Evolutionary conservation across 2,888 invertebrate species (phyloP).

Genomic region (Zele albiditarsus): DNA sequence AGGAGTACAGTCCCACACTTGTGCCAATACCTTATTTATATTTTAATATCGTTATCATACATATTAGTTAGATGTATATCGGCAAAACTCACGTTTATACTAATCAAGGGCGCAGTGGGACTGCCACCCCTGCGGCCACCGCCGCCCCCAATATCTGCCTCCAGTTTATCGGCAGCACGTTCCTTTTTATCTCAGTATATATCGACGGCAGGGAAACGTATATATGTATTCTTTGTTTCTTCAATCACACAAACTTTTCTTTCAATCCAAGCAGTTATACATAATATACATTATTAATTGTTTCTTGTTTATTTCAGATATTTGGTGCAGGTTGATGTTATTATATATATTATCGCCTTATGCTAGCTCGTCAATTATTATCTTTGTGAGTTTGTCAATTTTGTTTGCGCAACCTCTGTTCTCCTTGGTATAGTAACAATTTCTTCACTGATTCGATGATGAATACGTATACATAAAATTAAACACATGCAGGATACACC

Average conservation of each 20-base stretch:
- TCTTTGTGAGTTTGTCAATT: no score
- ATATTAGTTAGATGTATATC: background rate
- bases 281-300: background rate
- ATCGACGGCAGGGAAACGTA: background rate
- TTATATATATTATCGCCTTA: background rate
- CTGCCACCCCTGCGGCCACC: slow-evolving; percentile 69
- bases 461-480: no score
- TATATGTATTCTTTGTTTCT: background rate
- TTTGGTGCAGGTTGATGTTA: background rate
- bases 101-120: slow-evolving; percentile 66
- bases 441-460: no score
- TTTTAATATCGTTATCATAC: no score
- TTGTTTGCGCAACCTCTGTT: no score
- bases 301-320: background rate
- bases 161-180: slow-evolving; percentile 64
- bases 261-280: no score
- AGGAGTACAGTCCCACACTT: no score
- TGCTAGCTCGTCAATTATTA: no score
- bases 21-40: no score
- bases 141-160: slow-evolving; percentile 69
- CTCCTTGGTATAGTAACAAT: no score
- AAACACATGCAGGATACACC: no score
- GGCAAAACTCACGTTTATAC: slow-evolving; percentile 67
- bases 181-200: slow-evolving; percentile 14
- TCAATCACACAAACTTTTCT: background rate